phyloP scores from a whole-genome alignment of 2,113 vertebrate genomes.

The Pionites leucogaster region DNA sequence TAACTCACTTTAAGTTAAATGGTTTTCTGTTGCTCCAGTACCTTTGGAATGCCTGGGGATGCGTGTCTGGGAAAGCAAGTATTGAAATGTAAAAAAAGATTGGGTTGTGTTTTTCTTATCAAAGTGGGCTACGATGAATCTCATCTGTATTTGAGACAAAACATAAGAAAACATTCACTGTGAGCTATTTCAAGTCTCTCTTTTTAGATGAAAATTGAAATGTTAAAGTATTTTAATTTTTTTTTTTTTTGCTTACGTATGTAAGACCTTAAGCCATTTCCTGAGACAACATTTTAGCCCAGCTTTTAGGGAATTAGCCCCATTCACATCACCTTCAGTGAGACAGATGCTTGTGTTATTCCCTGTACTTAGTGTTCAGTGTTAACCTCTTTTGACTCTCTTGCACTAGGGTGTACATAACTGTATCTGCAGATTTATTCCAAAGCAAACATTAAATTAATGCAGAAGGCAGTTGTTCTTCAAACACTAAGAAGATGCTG shows the following conservation, averaged over 20 bases:
- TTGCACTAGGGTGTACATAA: background rate
- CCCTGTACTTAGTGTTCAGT: background rate
- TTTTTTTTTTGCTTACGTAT: background rate
- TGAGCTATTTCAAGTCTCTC: background rate
- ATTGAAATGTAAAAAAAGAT: background rate
- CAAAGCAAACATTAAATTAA: conserved; percentile 48
- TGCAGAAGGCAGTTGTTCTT: conserved; percentile 29
- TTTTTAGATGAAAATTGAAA: background rate
- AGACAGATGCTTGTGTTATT: background rate
- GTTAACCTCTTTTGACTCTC: background rate
- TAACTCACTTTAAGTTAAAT: background rate
- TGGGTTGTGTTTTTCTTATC: background rate
- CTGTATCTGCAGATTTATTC: conserved; percentile 9
- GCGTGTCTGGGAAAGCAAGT: background rate
- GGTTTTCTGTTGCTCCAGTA: background rate
- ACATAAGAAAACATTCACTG: background rate
- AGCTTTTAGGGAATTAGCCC: background rate
- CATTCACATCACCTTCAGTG: background rate
- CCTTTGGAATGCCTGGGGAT: background rate
- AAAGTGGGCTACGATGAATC: background rate
- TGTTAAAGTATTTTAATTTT: background rate
- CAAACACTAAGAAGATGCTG: conserved; percentile 43
- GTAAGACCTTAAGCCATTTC: background rate
- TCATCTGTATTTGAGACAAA: background rate
- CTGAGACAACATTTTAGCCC: background rate